Evolutionary conservation across 1,140 invertebrate genomes (phyloP).

Genomic region (Tetragnatha versicolor): DNA sequence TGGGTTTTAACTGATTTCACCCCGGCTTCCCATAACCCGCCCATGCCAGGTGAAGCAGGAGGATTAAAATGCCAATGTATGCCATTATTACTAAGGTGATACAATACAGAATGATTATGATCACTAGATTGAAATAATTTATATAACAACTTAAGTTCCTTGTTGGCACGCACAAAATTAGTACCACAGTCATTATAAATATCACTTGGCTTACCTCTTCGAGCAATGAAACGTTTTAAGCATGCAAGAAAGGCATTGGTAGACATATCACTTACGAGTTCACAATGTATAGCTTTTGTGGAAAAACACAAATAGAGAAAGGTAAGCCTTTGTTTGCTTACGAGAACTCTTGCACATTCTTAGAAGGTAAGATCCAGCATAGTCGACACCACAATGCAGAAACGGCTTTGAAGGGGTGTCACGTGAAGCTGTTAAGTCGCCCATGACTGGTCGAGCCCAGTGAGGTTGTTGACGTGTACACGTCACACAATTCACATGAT

Average conservation of each 20-base stretch:
- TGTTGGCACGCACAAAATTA: slow-evolving; percentile 53
- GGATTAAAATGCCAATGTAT: slow-evolving; percentile 63
- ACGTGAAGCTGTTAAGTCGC: no score
- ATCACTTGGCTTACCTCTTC: slow-evolving; percentile 57
- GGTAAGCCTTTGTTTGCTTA: no score
- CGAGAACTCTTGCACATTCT: no score
- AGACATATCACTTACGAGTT: slow-evolving; percentile 30
- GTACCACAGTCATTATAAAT: slow-evolving; percentile 61
- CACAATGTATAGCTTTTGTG: no score
- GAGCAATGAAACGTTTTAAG: slow-evolving; percentile 58
- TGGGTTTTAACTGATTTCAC: slow-evolving; percentile 57
- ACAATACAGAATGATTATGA: not conserved
- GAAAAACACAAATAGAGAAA: no score
- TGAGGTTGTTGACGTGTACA: no score
- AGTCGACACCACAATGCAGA: slow-evolving; percentile 50
- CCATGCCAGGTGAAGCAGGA: slow-evolving; percentile 63
- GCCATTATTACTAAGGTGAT: not conserved
- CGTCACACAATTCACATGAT: no score
- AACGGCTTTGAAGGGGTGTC: no score
- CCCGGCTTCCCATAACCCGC: slow-evolving; percentile 43
- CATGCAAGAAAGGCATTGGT: slow-evolving; percentile 58
- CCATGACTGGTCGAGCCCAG: no score
- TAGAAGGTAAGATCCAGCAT: slow-evolving; percentile 56
- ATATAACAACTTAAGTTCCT: not conserved
- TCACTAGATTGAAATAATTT: no score